These are phyloP conservation scores for Atlantisia rogersi DNA, from an alignment of 2,113 vertebrate genomes.

Conservation along the genomic window DNA sequence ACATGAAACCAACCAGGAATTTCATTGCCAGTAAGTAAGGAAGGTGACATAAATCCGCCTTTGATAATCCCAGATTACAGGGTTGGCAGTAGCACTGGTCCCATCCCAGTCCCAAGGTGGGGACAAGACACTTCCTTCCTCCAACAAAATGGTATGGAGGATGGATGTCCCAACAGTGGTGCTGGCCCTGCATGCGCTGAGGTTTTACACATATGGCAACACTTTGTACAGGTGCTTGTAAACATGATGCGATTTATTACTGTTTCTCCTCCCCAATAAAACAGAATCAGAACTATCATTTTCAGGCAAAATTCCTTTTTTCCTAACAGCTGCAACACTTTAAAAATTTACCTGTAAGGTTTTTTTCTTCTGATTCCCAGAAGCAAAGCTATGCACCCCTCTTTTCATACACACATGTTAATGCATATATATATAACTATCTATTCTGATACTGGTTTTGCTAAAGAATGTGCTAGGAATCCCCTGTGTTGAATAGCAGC, in stretches of 20 bases:
- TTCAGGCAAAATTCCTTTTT: neutral
- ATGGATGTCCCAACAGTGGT: neutral
- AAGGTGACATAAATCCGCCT: neutral
- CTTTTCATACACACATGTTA: neutral
- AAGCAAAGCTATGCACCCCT: neutral
- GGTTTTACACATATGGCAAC: constrained; percentile 19
- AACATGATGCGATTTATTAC: constrained; percentile 6
- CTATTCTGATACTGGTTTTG: neutral
- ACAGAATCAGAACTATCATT: neutral
- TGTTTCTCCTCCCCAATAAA: neutral
- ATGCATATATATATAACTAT: neutral
- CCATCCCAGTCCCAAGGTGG: neutral
- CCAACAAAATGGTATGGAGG: neutral
- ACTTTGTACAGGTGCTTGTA: constrained; percentile 25
- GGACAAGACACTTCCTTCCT: neutral
- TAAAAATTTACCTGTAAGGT: neutral
- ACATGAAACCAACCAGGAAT: neutral
- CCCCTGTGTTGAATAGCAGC: neutral
- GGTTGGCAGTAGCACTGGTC: neutral
- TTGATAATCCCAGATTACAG: neutral
- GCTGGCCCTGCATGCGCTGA: neutral
- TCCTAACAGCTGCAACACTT: neutral
- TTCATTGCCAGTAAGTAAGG: neutral
- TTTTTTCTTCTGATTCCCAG: neutral
- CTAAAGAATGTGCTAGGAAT: neutral